Evolutionary conservation across 2,888 invertebrate species (phyloP).

Genomic region (Thumatha senex): DNA sequence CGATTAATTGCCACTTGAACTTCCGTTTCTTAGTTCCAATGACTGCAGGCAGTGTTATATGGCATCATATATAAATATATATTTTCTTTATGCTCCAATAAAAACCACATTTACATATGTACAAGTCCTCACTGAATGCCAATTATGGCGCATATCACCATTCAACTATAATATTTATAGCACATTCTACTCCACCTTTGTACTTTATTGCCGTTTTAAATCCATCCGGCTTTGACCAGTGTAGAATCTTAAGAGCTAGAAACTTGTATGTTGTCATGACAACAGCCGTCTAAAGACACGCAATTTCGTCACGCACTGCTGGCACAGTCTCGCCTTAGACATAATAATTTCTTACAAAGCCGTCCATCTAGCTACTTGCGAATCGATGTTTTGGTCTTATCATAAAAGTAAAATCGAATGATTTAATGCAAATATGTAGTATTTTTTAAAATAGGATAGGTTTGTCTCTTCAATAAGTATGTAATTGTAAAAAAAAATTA

Average conservation of each 20-base stretch:
- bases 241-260: conserved; percentile 41
- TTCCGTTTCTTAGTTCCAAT: background rate
- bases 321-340: conserved; percentile 26
- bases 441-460: no score
- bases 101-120: background rate
- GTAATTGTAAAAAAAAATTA: no score
- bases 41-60: background rate
- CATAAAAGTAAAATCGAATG: background rate
- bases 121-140: background rate
- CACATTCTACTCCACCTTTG: conserved; percentile 2
- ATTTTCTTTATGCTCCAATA: background rate
- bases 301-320: conserved; percentile 58
- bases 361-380: background rate
- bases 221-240: conserved; percentile 33
- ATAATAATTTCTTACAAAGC: conserved; percentile 20
- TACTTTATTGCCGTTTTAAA: conserved; percentile 34
- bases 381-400: background rate
- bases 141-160: conserved; percentile 10
- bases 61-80: background rate
- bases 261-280: conserved; percentile 55
- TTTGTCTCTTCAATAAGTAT: background rate
- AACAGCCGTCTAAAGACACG: conserved; percentile 48
- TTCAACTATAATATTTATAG: conserved; percentile 6
- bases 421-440: no score
- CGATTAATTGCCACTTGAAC: background rate